These are phyloP conservation scores for Aphelocoma californica DNA, from an alignment of 2,797 vertebrate species.

Conservation along the genomic window DNA sequence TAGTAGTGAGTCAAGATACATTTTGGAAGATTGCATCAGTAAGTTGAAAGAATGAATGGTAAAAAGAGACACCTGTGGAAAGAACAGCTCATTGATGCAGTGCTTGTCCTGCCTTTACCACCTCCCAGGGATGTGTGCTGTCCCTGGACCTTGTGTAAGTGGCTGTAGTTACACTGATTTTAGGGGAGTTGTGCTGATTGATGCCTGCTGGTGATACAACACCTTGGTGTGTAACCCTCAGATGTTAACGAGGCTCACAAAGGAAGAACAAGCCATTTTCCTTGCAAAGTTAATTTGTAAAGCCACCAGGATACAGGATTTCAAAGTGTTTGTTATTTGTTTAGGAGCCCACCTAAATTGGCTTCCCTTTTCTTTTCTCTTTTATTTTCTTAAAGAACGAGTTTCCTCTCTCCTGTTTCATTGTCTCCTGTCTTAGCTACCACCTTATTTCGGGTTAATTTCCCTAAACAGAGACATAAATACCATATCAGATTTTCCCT, in stretches of 20 bases:
- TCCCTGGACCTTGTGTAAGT: neutral
- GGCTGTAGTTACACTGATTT: neutral
- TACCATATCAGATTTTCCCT: slow-evolving; percentile 3
- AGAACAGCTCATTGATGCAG: neutral
- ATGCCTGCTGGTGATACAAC: neutral
- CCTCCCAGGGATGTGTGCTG: neutral
- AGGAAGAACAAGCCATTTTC: neutral
- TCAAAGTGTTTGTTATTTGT: neutral
- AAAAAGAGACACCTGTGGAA: neutral
- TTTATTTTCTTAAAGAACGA: neutral
- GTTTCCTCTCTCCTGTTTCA: neutral
- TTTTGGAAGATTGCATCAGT: neutral
- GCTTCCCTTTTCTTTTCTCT: neutral
- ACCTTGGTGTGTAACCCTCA: neutral
- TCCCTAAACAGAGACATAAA: slow-evolving; percentile 41
- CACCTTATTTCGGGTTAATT: slow-evolving; percentile 33
- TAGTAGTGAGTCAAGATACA: neutral
- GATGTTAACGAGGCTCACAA: neutral
- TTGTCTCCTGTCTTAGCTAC: neutral
- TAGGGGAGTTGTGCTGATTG: neutral
- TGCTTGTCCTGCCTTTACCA: neutral
- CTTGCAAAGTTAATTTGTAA: neutral
- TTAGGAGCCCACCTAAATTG: neutral
- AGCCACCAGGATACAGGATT: neutral
- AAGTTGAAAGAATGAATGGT: neutral